A percentile compares a stretch with the other conserved stretches of the same genome.
These are phyloP conservation scores for Laterallus jamaicensis DNA, from an alignment of 2,113 vertebrate species.

Conservation along the genomic window DNA sequence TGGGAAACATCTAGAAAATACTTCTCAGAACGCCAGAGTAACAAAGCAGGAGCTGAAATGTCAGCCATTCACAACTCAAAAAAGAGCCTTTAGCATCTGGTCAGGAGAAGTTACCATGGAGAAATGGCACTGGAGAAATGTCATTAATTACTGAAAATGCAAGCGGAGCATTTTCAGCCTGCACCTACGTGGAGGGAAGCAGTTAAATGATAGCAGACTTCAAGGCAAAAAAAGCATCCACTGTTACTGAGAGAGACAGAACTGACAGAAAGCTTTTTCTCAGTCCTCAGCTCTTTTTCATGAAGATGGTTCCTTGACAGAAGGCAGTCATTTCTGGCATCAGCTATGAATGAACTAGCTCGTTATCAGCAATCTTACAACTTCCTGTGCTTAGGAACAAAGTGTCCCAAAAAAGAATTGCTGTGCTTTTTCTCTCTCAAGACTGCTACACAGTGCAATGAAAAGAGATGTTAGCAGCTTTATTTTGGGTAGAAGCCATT, in stretches of 20 bases:
- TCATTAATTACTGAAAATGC: conserved; percentile 50
- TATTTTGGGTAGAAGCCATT: conserved; percentile 6
- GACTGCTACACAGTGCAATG: background rate
- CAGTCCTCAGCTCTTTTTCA: conserved; percentile 48
- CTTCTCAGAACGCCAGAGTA: background rate
- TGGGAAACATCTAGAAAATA: background rate
- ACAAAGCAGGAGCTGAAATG: conserved; percentile 21
- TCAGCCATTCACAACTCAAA: conserved; percentile 23
- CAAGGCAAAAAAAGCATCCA: conserved; percentile 41
- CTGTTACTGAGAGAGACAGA: conserved; percentile 44
- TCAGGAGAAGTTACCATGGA: conserved; percentile 48
- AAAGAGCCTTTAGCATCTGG: conserved; percentile 46
- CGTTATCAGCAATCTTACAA: conserved; percentile 60
- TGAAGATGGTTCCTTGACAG: background rate
- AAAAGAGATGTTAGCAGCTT: background rate
- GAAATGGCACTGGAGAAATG: background rate
- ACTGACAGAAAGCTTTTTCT: conserved; percentile 37
- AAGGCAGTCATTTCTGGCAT: conserved; percentile 43
- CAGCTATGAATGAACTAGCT: conserved; percentile 59
- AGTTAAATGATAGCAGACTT: conserved; percentile 47
- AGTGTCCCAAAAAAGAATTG: conserved; percentile 29
- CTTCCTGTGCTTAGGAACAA: conserved; percentile 63
- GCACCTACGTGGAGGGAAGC: background rate
- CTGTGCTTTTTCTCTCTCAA: conserved; percentile 2
- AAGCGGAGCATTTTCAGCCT: background rate